Conservation (phyloP, 1,140 invertebrate species). For the Drosophila nikananu region DNA sequence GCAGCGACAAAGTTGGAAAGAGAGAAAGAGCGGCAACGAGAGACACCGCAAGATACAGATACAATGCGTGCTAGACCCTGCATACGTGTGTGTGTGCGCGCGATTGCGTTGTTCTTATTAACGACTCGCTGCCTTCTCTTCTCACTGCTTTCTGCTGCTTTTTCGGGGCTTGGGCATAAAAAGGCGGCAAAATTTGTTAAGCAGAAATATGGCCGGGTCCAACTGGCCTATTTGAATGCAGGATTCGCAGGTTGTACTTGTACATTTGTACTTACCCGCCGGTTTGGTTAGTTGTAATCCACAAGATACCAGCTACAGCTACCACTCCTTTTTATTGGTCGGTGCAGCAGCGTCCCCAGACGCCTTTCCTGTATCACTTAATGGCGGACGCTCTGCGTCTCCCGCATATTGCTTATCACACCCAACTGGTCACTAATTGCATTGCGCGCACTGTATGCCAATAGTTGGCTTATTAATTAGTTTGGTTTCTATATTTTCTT, state of each 20-base stretch:
- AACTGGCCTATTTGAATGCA: constrained; percentile 22
- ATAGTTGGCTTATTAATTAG: constrained; percentile 25
- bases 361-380: constrained; percentile 27
- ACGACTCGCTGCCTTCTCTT: constrained; percentile 55
- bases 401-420: constrained; percentile 9
- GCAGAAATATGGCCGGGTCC: constrained; percentile 45
- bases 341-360: constrained; percentile 42
- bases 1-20: constrained; percentile 27
- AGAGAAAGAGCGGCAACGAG: constrained; percentile 23
- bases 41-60: constrained; percentile 55
- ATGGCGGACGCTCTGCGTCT: constrained; percentile 12
- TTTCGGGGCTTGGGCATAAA: constrained; percentile 63
- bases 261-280: constrained; percentile 36
- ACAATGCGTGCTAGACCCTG: constrained; percentile 33
- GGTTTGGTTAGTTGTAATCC: constrained; percentile 24
- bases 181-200: constrained; percentile 73
- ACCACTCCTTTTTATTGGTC: constrained; percentile 47
- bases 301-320: constrained; percentile 22
- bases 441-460: constrained; percentile 27
- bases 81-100: constrained; percentile 32
- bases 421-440: constrained; percentile 11
- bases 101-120: constrained; percentile 76
- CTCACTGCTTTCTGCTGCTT: constrained; percentile 30
- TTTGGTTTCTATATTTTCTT: constrained; percentile 26
- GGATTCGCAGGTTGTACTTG: background rate